Percentiles rank a stretch among this genome's conserved stretches.
Conservation (phyloP, 1,140 invertebrate species). For the Listronotus bonariensis region DNA sequence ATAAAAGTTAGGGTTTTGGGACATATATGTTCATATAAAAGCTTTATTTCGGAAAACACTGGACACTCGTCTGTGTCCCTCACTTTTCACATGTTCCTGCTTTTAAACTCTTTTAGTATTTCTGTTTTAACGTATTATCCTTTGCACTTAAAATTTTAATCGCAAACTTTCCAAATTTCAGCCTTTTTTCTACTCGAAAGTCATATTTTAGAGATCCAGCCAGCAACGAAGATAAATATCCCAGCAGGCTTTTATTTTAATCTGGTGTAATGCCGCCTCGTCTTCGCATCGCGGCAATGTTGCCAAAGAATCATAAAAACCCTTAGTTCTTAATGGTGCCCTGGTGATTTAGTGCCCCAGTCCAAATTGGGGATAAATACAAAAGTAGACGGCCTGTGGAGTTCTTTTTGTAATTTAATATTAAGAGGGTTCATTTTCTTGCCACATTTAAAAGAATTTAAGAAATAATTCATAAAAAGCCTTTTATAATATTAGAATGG, state of each 20-base stretch:
- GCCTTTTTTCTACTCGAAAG: not conserved
- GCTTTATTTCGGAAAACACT: no score
- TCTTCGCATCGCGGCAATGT: not conserved
- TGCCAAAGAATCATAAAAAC: conserved; percentile 7
- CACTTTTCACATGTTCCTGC: no score
- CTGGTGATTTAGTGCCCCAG: conserved; percentile 2
- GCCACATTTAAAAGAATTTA: not conserved
- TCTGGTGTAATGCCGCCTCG: conserved; percentile 1
- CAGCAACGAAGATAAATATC: conserved; percentile 10
- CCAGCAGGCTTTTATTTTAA: conserved; percentile 7
- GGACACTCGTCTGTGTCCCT: no score
- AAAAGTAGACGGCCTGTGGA: conserved; percentile 5
- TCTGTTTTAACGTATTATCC: no score
- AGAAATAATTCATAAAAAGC: no score
- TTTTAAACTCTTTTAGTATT: no score
- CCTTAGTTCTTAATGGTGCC: conserved; percentile 9
- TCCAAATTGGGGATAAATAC: conserved; percentile 16
- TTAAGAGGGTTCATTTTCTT: not conserved
- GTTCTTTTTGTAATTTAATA: not conserved
- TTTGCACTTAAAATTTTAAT: conserved; percentile 2
- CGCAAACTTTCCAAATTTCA: not conserved
- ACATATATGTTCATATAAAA: no score
- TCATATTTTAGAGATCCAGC: conserved; percentile 8
- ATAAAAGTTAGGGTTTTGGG: no score
- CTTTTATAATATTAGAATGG: no score